Percentiles rank a stretch among this genome's conserved stretches.
These are phyloP conservation scores for Todiramphus saurophagus DNA, from an alignment of 2,113 vertebrate genomes.

Conservation along the genomic window DNA sequence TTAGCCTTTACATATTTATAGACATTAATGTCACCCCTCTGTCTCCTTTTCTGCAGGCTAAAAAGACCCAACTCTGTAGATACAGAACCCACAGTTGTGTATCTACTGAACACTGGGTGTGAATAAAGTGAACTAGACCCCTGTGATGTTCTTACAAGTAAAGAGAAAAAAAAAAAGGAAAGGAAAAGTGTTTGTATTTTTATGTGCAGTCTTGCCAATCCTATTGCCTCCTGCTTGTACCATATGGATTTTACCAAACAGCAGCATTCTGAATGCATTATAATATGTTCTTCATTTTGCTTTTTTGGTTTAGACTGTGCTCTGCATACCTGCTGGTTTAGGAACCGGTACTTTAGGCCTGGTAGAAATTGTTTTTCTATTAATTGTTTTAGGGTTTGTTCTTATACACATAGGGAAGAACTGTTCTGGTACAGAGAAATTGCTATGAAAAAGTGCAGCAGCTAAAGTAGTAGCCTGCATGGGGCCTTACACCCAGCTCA, in stretches of 20 bases:
- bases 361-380: background rate
- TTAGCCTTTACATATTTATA: no score
- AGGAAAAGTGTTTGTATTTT: background rate
- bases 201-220: background rate
- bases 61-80: no score
- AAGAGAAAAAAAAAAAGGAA: background rate
- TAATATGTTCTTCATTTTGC: background rate
- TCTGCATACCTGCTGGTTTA: background rate
- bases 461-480: background rate
- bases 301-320: background rate
- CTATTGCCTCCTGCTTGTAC: background rate
- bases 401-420: background rate
- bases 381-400: background rate
- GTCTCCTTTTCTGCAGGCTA: no score
- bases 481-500: rapidly evolving
- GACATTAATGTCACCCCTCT: no score
- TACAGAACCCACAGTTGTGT: background rate
- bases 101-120: background rate
- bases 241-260: background rate
- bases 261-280: background rate
- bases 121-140: background rate
- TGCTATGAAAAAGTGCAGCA: background rate
- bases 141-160: background rate
- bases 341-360: background rate
- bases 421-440: background rate